Evolutionary conservation across 2,888 invertebrate species (phyloP), one percentile per base, ranked within the genome.

Genomic region (Mechanitis mazaeus): DNA sequence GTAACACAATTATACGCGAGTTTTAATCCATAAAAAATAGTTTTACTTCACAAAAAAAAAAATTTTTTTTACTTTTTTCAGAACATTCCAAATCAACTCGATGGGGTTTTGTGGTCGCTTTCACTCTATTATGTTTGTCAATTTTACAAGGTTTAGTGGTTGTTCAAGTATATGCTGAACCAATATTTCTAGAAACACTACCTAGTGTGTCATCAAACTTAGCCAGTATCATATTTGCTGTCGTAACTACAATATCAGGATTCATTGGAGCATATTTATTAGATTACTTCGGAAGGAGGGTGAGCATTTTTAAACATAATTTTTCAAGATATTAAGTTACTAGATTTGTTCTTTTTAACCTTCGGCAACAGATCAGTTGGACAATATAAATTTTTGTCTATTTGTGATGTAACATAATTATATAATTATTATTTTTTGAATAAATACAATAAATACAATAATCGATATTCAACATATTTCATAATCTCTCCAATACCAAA

Each of bases 71-170:
- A 31, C 38, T 12, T 56, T 20, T 72, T 72, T 7, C 78, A 87
- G 87, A 72, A 65, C 81, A 79, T 65, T 85, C 84, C 3, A 72
- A 72, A 1, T 79, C 86, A 2, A 79, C 84, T 0, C 81, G 82
- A 0, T 73, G 73, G 2, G 82, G 80, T 0, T 66, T 87, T 5
- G 11, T 72, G 3, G 64, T 84, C 0, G 68, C 68, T 2, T 12
- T 84, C 0, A 69, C 70, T 0, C 62, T 85, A 5, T 72, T 79
- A 63, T 76, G 79, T 0, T 71, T 79, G 0, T 71, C 79, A 11
- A 75, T 83, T n/a, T 84, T 83, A 71, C 85, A 87, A 77, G 87
- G 87, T 0, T 59, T 85, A 0, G 72, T 83, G 0, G 79, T 80
- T 0, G 70, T 87, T 1, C 83, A 85, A 65, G 86, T 87, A 20